These are phyloP conservation scores for Gastracanthus pulcherrimus DNA, from an alignment of 2,888 invertebrate genomes.

Conservation along the genomic window DNA sequence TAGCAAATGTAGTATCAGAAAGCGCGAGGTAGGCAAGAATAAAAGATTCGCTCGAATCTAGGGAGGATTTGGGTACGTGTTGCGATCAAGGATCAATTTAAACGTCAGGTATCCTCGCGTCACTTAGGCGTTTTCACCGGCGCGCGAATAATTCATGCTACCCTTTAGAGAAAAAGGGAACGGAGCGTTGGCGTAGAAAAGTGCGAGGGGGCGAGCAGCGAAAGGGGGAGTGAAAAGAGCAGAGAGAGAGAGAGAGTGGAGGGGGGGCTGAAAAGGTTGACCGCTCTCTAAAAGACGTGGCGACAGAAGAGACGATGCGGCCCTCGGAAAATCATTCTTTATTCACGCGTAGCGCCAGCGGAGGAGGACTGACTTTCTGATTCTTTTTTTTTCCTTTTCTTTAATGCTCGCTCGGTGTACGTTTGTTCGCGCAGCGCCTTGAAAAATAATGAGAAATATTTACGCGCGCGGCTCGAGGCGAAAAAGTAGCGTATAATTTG, in stretches of 20 bases:
- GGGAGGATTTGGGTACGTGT: conserved; percentile 39
- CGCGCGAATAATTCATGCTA: conserved; percentile 72
- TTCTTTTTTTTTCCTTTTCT: conserved; percentile 3
- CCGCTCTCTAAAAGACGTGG: conserved; percentile 71
- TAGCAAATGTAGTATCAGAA: conserved; percentile 3
- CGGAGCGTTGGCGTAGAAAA: conserved; percentile 38
- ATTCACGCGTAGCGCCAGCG: conserved; percentile 62
- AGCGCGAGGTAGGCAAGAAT: neutral
- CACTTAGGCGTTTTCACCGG: conserved; percentile 76
- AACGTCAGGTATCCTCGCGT: conserved; percentile 74
- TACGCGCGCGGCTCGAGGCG: conserved; percentile 16
- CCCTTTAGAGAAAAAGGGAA: conserved; percentile 54
- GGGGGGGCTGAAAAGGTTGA: conserved; percentile 64
- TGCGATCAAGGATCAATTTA: conserved; percentile 75
- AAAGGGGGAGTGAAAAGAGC: conserved; percentile 27
- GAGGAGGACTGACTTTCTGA: neutral
- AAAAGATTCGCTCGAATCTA: neutral
- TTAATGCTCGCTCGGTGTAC: neutral
- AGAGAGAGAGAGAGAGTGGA: conserved; percentile 1
- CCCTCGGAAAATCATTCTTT: conserved; percentile 66
- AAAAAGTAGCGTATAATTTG: conserved; percentile 36
- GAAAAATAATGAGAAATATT: conserved; percentile 53
- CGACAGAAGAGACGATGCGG: conserved; percentile 63
- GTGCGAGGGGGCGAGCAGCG: neutral
- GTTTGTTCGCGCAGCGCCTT: conserved; percentile 21